Evolutionary conservation across 2,888 invertebrate species (phyloP), one percentile per base, ranked within the genome.

Genomic region (Anaspis maculata): DNA sequence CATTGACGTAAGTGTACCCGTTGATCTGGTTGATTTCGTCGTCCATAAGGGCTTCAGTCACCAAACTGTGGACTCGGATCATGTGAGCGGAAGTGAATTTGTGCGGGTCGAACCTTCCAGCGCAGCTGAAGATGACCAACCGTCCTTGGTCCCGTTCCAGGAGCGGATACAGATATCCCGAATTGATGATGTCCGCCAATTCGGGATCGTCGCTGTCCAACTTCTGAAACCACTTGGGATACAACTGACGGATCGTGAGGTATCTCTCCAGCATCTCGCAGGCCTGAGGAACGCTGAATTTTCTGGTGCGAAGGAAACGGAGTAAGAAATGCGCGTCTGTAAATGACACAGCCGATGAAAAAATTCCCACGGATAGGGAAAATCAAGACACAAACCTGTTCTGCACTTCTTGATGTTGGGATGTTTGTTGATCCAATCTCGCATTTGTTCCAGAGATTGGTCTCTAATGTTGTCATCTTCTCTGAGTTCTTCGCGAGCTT

Each of bases 261-360:
- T 91, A 92, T 28, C 85, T 76, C 61, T 91, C 89, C 45, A 92
- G 64, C 79, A 91, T 84, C 42, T 86, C 83, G 51, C 89, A 86
- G 0, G 91, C 83, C 59, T 83, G 76, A 0, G 85, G 84, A 12
- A 91, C 77, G 19, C 85, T 85, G 66, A 85, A 91, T 61, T 90
- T 91, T 64, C 88, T 87, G 25, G 86, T 86, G 22, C 90, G 74
- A 9, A 91, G 73, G 54, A 91, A 91, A 26, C 90, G 74, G 24
- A 91, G 69, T 10, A 90, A 71, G 57, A 92, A 91, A 4, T 81
- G 75, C 0, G 84, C 67, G 58, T 90, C 89, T 74, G n/a, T n/a
- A 68, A 15, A 60, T n/a, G n/a, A 19, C 9, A 19, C 6, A 19
- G 21, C 9, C 21, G 2, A 22, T 10, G 12, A 27, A 12, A 21